These are phyloP conservation scores for Lontra canadensis DNA, from an alignment of 2,113 vertebrate species.

Conservation along the genomic window DNA sequence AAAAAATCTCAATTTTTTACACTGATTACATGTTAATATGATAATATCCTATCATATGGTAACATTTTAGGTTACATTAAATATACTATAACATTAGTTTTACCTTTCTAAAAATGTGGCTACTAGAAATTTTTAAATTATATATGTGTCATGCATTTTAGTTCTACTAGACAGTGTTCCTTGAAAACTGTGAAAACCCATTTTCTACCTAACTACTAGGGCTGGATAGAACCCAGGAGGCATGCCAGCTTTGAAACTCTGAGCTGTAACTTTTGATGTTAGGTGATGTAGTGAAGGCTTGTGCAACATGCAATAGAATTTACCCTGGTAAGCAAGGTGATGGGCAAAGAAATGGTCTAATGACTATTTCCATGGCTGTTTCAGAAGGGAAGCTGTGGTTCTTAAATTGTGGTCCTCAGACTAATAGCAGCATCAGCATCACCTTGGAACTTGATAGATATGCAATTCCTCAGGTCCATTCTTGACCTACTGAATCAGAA, in stretches of 20 bases:
- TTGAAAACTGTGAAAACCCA: background rate
- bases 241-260: background rate
- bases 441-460: background rate
- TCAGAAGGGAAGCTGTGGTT: background rate
- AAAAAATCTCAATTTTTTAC: conserved; percentile 15
- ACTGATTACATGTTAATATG: background rate
- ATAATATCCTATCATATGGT: background rate
- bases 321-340: background rate
- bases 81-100: background rate
- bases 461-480: background rate
- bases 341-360: background rate
- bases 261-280: background rate
- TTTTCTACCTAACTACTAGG: background rate
- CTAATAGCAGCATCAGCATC: background rate
- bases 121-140: background rate
- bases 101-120: background rate
- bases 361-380: background rate
- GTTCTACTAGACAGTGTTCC: background rate
- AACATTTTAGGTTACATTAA: background rate
- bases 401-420: background rate
- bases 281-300: background rate
- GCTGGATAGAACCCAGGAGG: background rate
- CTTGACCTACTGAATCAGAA: background rate
- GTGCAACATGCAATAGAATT: background rate
- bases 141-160: background rate